A percentile compares a stretch with the other conserved stretches of the same genome.
These are phyloP conservation scores for Nasonia oneida DNA, from an alignment of 2,888 invertebrate species.

Conservation along the genomic window DNA sequence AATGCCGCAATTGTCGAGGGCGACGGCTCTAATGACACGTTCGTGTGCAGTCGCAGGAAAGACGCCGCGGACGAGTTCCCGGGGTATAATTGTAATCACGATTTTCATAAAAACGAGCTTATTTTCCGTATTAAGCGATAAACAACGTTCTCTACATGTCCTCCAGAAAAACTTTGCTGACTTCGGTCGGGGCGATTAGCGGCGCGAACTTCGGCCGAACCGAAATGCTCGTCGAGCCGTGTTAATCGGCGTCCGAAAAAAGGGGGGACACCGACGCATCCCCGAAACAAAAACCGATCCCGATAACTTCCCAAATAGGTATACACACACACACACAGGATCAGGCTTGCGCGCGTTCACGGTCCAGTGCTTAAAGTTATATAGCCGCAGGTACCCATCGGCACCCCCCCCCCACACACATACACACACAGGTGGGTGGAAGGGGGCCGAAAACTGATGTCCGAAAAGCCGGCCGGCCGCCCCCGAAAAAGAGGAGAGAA, in stretches of 20 bases:
- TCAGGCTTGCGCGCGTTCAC: conserved; percentile 9
- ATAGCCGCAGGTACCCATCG: background rate
- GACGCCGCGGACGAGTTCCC: background rate
- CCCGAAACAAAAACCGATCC: conserved; percentile 14
- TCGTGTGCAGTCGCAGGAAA: background rate
- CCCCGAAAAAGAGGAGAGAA: background rate
- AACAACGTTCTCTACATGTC: background rate
- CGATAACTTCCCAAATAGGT: background rate
- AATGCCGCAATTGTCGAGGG: background rate
- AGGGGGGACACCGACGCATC: background rate
- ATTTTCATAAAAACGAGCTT: conserved; percentile 6
- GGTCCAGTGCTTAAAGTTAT: conserved; percentile 23
- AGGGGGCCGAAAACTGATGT: background rate
- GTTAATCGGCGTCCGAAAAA: conserved; percentile 13
- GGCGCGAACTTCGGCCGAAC: background rate
- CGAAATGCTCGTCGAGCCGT: conserved; percentile 3
- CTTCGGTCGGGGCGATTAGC: background rate
- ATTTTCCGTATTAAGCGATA: background rate
- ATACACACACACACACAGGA: background rate
- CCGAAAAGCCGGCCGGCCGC: background rate
- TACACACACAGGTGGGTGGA: no score
- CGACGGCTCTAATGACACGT: background rate
- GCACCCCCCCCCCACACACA: no score
- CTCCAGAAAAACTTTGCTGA: background rate
- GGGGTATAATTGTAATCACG: background rate